A percentile compares a stretch with the other conserved stretches of the same genome.
Evolutionary conservation across 2,888 invertebrate genomes (phyloP).

Genomic region (Scaptomyza flava): DNA sequence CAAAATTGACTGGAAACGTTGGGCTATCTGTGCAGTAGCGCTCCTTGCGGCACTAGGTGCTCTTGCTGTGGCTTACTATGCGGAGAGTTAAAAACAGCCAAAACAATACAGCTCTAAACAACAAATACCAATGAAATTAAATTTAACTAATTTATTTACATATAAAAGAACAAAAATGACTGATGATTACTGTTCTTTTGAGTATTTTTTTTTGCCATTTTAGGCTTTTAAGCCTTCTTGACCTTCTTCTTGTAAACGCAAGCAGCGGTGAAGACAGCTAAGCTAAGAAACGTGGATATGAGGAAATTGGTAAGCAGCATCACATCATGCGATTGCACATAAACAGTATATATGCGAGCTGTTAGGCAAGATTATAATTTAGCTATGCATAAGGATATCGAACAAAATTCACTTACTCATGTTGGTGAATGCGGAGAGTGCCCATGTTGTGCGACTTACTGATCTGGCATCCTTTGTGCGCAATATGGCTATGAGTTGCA

Average conservation of each 20-base stretch:
- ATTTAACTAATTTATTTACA: slow-evolving; percentile 29
- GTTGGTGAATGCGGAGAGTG: slow-evolving; percentile 92
- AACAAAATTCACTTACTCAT: slow-evolving; percentile 87
- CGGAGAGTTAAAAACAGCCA: slow-evolving; percentile 60
- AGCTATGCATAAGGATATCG: not conserved
- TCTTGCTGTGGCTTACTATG: slow-evolving; percentile 74
- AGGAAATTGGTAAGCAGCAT: slow-evolving; percentile 90
- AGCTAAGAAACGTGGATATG: slow-evolving; percentile 89
- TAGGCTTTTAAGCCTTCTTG: slow-evolving; percentile 57
- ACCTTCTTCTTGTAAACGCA: slow-evolving; percentile 87
- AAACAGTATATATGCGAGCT: slow-evolving; percentile 93
- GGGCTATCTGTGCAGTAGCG: slow-evolving; percentile 57
- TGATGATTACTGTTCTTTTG: slow-evolving; percentile 43
- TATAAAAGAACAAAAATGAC: slow-evolving; percentile 26
- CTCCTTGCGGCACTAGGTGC: slow-evolving; percentile 62
- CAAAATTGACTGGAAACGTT: slow-evolving; percentile 61
- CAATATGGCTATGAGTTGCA: slow-evolving; percentile 91
- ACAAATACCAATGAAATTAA: slow-evolving; percentile 26
- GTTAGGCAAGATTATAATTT: slow-evolving; percentile 83
- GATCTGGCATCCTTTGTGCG: slow-evolving; percentile 90
- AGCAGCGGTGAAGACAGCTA: slow-evolving; percentile 89
- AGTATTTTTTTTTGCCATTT: slow-evolving; percentile 27
- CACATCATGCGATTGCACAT: slow-evolving; percentile 90
- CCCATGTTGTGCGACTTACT: slow-evolving; percentile 92
- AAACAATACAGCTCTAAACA: slow-evolving; percentile 6